phyloP scores from a whole-genome alignment of 2,888 invertebrate species.

The Drosophila histrio region DNA sequence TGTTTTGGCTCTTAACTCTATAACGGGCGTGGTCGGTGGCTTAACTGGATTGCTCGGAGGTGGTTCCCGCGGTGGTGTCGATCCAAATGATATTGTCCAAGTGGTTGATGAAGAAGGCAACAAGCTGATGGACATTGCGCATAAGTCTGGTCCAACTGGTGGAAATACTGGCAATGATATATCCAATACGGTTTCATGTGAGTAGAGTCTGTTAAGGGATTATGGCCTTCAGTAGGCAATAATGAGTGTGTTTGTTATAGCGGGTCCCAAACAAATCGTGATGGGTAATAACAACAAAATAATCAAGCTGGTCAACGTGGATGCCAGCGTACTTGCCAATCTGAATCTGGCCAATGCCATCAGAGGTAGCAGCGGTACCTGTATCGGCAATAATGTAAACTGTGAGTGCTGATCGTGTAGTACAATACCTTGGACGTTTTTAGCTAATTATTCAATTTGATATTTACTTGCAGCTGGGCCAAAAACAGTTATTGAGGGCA shows the following conservation, averaged over 20 bases:
- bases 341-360: conserved; percentile 50
- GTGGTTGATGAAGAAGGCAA: conserved; percentile 39
- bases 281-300: conserved; percentile 50
- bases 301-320: conserved; percentile 49
- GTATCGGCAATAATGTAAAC: conserved; percentile 39
- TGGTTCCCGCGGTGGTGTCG: background rate
- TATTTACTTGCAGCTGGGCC: conserved; percentile 36
- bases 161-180: conserved; percentile 21
- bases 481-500: conserved; percentile 40
- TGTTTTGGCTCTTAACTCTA: background rate
- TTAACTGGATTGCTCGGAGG: too few species aligned
- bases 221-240: fast-evolving
- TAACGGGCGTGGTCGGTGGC: background rate
- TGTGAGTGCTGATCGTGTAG: conserved; percentile 11
- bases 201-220: background rate
- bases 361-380: conserved; percentile 50
- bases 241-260: conserved; percentile 14
- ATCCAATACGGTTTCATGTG: conserved; percentile 14
- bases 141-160: background rate
- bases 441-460: background rate
- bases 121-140: conserved; percentile 29
- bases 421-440: background rate
- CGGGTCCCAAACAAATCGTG: conserved; percentile 40
- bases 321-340: conserved; percentile 29
- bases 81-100: conserved; percentile 14